These are phyloP conservation scores for Stenodera caucasica DNA, from an alignment of 2,888 invertebrate genomes.

Conservation along the genomic window DNA sequence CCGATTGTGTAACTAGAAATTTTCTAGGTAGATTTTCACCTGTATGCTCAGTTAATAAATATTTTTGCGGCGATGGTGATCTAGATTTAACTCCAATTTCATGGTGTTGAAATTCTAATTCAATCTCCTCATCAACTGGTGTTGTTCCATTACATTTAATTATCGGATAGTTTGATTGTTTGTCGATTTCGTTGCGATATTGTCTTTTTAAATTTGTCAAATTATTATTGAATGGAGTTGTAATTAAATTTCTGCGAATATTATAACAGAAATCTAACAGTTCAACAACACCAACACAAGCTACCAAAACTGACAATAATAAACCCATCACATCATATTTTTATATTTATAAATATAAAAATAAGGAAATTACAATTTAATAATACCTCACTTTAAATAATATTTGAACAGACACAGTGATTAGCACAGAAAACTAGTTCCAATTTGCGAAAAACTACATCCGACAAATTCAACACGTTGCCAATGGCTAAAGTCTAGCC, in stretches of 20 bases:
- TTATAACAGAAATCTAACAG: constrained; percentile 63
- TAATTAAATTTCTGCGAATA: constrained; percentile 45
- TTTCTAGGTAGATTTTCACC: constrained; percentile 10
- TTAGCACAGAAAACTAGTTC: not conserved
- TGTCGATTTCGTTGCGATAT: constrained; percentile 18
- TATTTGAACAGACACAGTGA: not conserved
- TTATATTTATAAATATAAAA: constrained; percentile 33
- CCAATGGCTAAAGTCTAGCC: not conserved
- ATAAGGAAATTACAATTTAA: no score
- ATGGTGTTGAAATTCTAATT: constrained; percentile 33
- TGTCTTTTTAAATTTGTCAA: constrained; percentile 13
- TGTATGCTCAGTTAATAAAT: constrained; percentile 38
- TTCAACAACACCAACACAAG: constrained; percentile 76
- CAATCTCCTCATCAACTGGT: constrained; percentile 35
- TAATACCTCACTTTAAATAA: no score
- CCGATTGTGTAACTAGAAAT: not conserved
- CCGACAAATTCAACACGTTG: not conserved
- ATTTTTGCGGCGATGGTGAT: constrained; percentile 35
- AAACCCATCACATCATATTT: constrained; percentile 64
- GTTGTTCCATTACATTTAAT: constrained; percentile 23
- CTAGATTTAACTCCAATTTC: constrained; percentile 27
- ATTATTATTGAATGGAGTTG: constrained; percentile 25
- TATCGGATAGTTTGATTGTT: constrained; percentile 1
- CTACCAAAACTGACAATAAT: constrained; percentile 71
- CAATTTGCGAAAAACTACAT: not conserved